These are phyloP conservation scores for Pachycephala philippinensis DNA, from an alignment of 2,113 vertebrate genomes.

Conservation along the genomic window DNA sequence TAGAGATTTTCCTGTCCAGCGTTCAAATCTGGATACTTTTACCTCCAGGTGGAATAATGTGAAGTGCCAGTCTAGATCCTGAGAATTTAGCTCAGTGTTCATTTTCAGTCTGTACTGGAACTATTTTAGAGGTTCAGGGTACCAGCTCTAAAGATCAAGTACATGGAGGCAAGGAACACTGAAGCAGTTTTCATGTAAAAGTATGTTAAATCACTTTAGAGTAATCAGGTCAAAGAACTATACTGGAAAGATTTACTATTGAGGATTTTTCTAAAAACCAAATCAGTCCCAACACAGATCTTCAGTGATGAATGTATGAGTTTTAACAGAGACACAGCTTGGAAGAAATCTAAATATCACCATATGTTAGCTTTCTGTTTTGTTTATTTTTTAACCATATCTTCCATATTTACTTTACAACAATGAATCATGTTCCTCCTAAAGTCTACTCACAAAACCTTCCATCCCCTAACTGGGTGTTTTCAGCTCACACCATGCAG, in stretches of 20 bases:
- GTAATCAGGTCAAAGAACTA: not conserved
- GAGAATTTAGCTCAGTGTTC: not conserved
- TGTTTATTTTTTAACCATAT: not conserved
- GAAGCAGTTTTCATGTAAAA: not conserved
- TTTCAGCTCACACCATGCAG: not conserved
- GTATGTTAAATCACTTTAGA: not conserved
- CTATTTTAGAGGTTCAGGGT: not conserved
- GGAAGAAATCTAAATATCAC: not conserved
- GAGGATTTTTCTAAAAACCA: not conserved
- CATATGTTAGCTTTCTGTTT: not conserved
- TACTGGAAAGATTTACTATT: not conserved
- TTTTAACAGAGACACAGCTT: not conserved
- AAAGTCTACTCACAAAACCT: not conserved
- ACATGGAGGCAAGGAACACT: not conserved
- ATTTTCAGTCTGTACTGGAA: not conserved
- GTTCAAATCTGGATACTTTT: not conserved
- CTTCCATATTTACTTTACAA: not conserved
- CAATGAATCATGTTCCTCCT: not conserved
- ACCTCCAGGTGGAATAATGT: not conserved
- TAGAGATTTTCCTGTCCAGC: not conserved
- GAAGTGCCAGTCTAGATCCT: not conserved
- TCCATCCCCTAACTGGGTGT: not conserved
- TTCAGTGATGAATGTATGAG: not conserved
- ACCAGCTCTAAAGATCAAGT: not conserved
- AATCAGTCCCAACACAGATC: not conserved